Evolutionary conservation across 1,140 invertebrate genomes (phyloP), one percentile per base, ranked within the genome.

Genomic region (Campoletis sonorensis): DNA sequence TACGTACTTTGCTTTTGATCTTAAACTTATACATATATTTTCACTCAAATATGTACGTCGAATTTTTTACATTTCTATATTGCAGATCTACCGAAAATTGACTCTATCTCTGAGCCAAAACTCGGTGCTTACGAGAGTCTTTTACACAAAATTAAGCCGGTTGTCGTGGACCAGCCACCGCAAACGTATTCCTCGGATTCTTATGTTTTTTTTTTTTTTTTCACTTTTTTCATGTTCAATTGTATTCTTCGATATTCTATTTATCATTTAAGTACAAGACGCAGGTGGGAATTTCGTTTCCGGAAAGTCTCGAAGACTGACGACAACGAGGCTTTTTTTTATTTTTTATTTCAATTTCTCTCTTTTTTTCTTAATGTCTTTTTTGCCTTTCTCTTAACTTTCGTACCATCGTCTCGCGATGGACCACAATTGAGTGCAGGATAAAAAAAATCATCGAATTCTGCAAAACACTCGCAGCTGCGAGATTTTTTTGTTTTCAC

Each of bases 111-210:
- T 79, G 64, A 64, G 58, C 76, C 58, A 27, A 72, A 58, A 51
- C 72, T 23, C 79, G 64, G 51, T 61, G 37, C 51, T n/a, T 23
- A 23, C 11, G 64, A 68, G 30, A 68, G 33, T 67, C 27, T 23
- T 27, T 58, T 1, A 51, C n/a, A n/a, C n/a, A 18, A 1, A 45
- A 40, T 15, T 70, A 51, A 45, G 26, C 23, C 21, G 23, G 61
- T 16, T 77, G 54, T 83, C 79, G 82, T 83, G 79, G 82, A 83
- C 82, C 82, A 83, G 79, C 82, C 82, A 81, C 79, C 76, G 76
- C 73, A 82, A 79, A 73, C 75, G 37, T 49, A 23, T 67, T 67
- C 23, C 23, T 67, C 23, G 27, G 8, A 23, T 27, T 23, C 30
- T 67, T 67, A 21, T 58, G 5, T 8, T 10, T n/a, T 58, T 18